Evolutionary conservation across 2,888 invertebrate genomes (phyloP).

Genomic region (Caenorhabditis angaria): DNA sequence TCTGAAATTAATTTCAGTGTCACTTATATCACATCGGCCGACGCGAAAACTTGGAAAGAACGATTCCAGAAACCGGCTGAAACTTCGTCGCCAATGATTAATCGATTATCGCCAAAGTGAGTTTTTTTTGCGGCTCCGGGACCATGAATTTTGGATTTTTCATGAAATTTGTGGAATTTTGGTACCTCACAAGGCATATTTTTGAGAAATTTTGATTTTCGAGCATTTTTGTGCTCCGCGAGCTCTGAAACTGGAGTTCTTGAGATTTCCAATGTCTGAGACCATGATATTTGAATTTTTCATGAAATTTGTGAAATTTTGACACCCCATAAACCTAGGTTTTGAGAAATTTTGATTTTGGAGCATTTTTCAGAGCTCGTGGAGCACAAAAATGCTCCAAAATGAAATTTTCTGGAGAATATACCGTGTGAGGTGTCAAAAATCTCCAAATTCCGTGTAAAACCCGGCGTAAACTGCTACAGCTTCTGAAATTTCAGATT

Average conservation of each 20-base stretch:
- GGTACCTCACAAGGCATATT: background rate
- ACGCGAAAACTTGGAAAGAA: slow-evolving; percentile 75
- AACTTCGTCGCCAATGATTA: slow-evolving; percentile 55
- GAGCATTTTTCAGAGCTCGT: too few species aligned
- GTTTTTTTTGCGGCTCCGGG: slow-evolving; percentile 1
- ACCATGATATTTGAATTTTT: too few species aligned
- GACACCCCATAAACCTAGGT: background rate
- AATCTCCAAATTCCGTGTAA: too few species aligned
- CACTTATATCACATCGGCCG: slow-evolving; percentile 76
- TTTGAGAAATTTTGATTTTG: too few species aligned
- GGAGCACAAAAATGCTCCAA: too few species aligned
- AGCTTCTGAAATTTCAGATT: background rate
- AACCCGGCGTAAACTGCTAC: too few species aligned
- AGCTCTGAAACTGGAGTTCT: background rate
- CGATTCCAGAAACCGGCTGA: slow-evolving; percentile 61
- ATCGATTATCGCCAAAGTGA: slow-evolving; percentile 69
- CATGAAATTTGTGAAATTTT: too few species aligned
- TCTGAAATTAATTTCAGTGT: slow-evolving; percentile 74
- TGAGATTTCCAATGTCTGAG: background rate
- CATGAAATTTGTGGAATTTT: background rate
- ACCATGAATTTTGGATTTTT: slow-evolving; percentile 6
- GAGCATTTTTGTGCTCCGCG: too few species aligned
- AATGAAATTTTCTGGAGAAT: too few species aligned
- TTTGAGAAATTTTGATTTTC: too few species aligned
- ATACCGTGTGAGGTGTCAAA: too few species aligned